These are phyloP conservation scores for Propithecus perrieri DNA, from an alignment of 2,797 vertebrate species.

Conservation along the genomic window DNA sequence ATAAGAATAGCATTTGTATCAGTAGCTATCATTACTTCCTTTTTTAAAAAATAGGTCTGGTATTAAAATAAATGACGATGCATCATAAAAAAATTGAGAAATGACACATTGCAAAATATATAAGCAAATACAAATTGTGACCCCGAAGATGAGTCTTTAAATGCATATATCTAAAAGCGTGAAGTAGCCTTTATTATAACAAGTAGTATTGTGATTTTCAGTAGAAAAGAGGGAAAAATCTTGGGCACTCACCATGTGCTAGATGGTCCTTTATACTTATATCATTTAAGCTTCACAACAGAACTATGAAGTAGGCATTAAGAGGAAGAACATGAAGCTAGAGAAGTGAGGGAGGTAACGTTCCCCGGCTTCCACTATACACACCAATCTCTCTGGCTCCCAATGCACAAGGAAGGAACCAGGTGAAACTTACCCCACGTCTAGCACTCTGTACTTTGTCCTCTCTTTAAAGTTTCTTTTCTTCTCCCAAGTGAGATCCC, in stretches of 20 bases:
- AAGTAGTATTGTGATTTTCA: background rate
- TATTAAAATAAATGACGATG: background rate
- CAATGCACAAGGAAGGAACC: background rate
- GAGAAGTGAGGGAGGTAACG: background rate
- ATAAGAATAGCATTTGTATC: background rate
- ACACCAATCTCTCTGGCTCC: background rate
- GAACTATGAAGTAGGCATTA: background rate
- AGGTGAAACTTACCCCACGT: accelerated
- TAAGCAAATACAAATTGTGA: background rate
- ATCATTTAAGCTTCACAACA: background rate
- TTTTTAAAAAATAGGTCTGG: background rate
- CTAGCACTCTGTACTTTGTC: background rate
- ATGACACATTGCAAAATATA: background rate
- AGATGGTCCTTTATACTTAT: background rate
- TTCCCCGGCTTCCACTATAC: background rate
- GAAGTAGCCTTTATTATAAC: background rate
- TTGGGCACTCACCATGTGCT: background rate
- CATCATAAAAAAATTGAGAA: constrained; percentile 38
- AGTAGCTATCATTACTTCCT: background rate
- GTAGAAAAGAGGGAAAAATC: background rate
- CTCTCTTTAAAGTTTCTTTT: background rate
- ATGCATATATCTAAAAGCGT: background rate
- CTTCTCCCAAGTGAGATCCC: background rate
- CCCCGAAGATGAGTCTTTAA: constrained; percentile 10
- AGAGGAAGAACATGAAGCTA: background rate